A percentile compares a stretch with the other conserved stretches of the same genome.
Evolutionary conservation across 2,113 vertebrate genomes (phyloP).

Genomic region (Prinia subflava): DNA sequence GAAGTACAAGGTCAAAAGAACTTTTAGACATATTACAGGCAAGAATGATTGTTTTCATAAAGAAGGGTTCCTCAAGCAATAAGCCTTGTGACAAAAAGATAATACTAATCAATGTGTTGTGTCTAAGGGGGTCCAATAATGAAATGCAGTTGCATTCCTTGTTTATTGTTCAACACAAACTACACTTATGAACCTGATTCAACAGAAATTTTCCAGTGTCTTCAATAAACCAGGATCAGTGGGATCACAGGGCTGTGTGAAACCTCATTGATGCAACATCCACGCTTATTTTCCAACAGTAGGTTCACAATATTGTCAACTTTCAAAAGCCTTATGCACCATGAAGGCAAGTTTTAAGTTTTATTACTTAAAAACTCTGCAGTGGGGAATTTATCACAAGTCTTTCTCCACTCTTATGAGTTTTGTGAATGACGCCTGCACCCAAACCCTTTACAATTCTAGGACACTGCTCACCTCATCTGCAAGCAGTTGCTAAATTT

Average conservation of each 20-base stretch:
- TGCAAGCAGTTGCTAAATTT: not conserved
- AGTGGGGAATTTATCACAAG: not conserved
- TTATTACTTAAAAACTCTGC: not conserved
- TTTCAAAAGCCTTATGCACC: not conserved
- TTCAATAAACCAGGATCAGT: not conserved
- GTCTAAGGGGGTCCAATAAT: not conserved
- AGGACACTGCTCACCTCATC: not conserved
- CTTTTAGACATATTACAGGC: not conserved
- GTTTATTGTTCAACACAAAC: not conserved
- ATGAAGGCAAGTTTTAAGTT: not conserved
- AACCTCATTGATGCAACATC: not conserved
- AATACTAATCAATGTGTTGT: not conserved
- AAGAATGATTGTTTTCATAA: constrained; percentile 53
- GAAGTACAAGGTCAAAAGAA: not conserved
- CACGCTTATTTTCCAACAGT: not conserved
- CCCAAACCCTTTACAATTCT: not conserved
- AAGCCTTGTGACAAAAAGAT: constrained; percentile 7
- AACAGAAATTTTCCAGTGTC: not conserved
- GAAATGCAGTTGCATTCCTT: not conserved
- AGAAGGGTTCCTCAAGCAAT: constrained; percentile 9
- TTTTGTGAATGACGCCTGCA: not conserved
- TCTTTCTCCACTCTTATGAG: not conserved
- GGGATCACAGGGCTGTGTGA: not conserved
- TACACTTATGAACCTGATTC: not conserved
- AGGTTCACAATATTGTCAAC: not conserved